phyloP scores from a whole-genome alignment of 92 coral and sea anemone species.

The Actinostola sp. region DNA sequence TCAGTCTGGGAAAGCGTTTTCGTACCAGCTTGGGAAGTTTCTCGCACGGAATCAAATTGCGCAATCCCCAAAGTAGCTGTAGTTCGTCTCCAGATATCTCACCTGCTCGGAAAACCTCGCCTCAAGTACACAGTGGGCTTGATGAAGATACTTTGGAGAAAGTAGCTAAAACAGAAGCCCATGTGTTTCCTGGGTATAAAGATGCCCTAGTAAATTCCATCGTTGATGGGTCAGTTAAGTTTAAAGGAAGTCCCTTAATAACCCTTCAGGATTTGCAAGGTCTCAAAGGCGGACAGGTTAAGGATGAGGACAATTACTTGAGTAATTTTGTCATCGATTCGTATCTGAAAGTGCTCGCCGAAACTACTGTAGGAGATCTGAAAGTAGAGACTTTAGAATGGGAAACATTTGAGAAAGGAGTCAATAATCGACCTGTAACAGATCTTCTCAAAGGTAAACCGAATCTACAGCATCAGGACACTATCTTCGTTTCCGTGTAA shows the following conservation, averaged over 20 bases:
- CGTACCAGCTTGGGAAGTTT: no score
- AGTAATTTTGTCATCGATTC: neutral
- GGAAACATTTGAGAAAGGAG: conserved; percentile 46
- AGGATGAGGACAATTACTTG: neutral
- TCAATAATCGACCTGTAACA: conserved; percentile 34
- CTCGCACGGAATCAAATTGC: no score
- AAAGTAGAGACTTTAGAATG: conserved; percentile 30
- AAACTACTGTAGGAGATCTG: neutral
- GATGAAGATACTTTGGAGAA: no score
- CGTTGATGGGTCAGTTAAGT: neutral
- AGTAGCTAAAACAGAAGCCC: no score
- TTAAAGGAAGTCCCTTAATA: neutral
- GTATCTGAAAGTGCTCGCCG: neutral
- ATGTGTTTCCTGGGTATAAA: neutral
- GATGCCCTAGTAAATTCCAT: neutral
- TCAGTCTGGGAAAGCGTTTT: no score
- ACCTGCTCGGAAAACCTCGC: no score
- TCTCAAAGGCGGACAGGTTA: neutral
- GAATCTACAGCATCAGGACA: conserved; percentile 33
- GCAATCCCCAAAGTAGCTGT: no score
- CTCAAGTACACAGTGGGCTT: no score
- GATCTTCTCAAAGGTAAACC: conserved; percentile 31
- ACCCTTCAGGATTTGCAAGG: neutral
- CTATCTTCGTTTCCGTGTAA: conserved; percentile 53
- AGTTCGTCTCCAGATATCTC: no score